Evolutionary conservation across 1,140 invertebrate species (phyloP), one percentile per base, ranked within the genome.

Genomic region (Teleogryllus occipitalis): DNA sequence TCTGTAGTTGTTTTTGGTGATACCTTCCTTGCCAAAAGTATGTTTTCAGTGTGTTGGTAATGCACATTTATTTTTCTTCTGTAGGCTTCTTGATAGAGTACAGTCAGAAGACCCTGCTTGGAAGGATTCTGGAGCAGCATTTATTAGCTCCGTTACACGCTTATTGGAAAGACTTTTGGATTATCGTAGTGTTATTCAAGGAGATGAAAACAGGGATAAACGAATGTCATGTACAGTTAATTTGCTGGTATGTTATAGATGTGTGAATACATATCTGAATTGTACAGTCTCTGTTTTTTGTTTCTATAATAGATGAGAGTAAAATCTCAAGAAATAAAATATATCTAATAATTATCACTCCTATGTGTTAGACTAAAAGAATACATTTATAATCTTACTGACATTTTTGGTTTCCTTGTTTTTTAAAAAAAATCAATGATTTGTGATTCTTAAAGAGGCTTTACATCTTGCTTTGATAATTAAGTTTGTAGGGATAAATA

Each of bases 171-270:
- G 95, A 78, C 87, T 98, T 49, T 87, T 98, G 15, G 97, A 98
- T 87, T 98, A 98, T 86, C 91, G 96, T 77, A 95, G 93, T 84
- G 95, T 97, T 7, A 95, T 97, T 86, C 94, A 97, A 83, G 95
- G 95, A 3, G 95, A 96, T 84, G 95, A 97, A 83, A 97, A 97
- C 85, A 88, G 95, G 39, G 95, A 97, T 83, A 97, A 97, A 85
- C 89, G 96, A 73, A 98, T 99, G 97, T 96, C 95, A 7, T 98
- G 97, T 85, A 99, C 97, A 4, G 97, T 98, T 74, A 98, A 98
- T 88, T 88, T 99, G 80, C 87, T 99, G 86, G 95, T 94, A 86
- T 87, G 77, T 78, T 47, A 47, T 8, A 27, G 15, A 14, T 65
- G 7, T 65, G 1, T 39, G 27, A 39, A 39, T 39, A 39, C 27